These are phyloP conservation scores for Perdita meconis DNA, from an alignment of 2,888 invertebrate species.

Conservation along the genomic window DNA sequence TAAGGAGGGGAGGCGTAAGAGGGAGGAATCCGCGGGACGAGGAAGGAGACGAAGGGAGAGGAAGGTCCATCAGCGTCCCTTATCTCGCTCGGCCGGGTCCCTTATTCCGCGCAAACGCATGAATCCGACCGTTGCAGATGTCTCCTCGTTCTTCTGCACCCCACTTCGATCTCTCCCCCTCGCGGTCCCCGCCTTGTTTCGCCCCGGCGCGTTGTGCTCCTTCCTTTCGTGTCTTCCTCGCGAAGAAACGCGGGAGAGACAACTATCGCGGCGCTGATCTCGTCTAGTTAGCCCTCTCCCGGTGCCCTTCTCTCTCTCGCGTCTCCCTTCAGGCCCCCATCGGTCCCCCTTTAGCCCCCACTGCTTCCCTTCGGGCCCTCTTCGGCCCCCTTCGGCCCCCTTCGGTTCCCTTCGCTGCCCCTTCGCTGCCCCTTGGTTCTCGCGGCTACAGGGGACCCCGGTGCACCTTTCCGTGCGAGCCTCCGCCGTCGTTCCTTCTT, in stretches of 20 bases:
- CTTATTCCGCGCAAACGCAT: conserved; percentile 78
- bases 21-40: neutral
- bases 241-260: conserved; percentile 73
- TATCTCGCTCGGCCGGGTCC: conserved; percentile 75
- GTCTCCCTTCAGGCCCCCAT: no score
- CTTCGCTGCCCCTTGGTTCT: conserved; percentile 34
- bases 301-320: conserved; percentile 51
- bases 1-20: conserved; percentile 32
- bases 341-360: neutral
- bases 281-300: conserved; percentile 80
- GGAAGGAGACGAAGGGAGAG: conserved; percentile 27
- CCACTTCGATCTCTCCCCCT: conserved; percentile 34
- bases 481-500: conserved; percentile 36
- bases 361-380: neutral
- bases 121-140: conserved; percentile 70
- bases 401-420: conserved; percentile 29
- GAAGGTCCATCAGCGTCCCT: conserved; percentile 74
- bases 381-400: neutral
- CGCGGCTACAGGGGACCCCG: conserved; percentile 14
- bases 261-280: conserved; percentile 80
- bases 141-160: conserved; percentile 42
- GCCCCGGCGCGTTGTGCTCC: conserved; percentile 45
- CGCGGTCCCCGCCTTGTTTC: conserved; percentile 32
- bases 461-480: conserved; percentile 47
- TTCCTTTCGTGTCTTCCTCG: conserved; percentile 48